Evolutionary conservation across 2,888 invertebrate species (phyloP).

Genomic region (Xestia ashworthii): DNA sequence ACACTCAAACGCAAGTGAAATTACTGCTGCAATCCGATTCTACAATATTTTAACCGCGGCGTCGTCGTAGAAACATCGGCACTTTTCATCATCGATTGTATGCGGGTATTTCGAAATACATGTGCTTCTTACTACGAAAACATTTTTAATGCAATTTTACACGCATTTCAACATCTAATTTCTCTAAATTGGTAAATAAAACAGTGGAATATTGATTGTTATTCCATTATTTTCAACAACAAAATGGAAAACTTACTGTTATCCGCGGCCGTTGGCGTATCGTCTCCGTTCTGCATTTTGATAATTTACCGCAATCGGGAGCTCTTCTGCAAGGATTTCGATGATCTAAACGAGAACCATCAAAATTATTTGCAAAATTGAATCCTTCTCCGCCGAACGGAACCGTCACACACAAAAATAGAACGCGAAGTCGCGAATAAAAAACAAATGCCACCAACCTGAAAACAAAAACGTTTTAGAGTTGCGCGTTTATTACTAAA

Average conservation of each 20-base stretch:
- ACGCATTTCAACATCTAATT: constrained; percentile 64
- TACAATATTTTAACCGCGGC: constrained; percentile 64
- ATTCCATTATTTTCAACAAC: constrained; percentile 82
- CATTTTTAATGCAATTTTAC: constrained; percentile 53
- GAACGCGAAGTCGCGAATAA: constrained; percentile 90
- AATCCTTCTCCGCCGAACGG: constrained; percentile 83
- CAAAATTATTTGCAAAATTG: constrained; percentile 84
- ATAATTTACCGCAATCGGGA: constrained; percentile 82
- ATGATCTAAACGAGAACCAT: constrained; percentile 83
- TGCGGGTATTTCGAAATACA: constrained; percentile 83
- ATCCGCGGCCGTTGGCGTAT: constrained; percentile 81
- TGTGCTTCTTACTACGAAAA: constrained; percentile 60
- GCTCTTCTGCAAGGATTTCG: constrained; percentile 77
- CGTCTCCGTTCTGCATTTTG: constrained; percentile 90
- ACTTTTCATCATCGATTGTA: constrained; percentile 64
- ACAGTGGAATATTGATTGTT: constrained; percentile 79
- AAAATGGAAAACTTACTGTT: constrained; percentile 84
- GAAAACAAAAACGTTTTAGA: constrained; percentile 65
- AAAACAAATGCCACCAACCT: constrained; percentile 84
- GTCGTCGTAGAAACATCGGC: constrained; percentile 55
- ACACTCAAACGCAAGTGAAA: constrained; percentile 83
- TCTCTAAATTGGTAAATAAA: constrained; percentile 76
- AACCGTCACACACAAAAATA: constrained; percentile 91
- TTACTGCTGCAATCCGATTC: constrained; percentile 70
- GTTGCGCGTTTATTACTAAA: constrained; percentile 29